Base-by-base conservation (phyloP, 2,113 vertebrate species). In the Dasyornis broadbenti region DNA sequence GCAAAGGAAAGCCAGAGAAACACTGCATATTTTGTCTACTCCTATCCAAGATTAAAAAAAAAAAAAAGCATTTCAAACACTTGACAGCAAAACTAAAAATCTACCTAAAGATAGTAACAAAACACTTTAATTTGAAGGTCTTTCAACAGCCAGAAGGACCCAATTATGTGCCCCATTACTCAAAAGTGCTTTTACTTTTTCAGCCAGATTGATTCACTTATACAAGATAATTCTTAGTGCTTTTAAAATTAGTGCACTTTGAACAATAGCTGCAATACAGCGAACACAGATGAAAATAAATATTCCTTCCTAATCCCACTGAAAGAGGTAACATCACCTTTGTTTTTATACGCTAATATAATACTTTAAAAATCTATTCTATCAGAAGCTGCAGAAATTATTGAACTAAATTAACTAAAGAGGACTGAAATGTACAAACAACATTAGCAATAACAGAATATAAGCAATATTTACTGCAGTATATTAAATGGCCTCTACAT, bases 381-480 rank as follows among this genome's bases (percentile, higher is more conserved):
- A 69, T 21, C n/a, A 80, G 54, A 57, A 72, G 35, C 18, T 50
- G 21, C 18, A 82, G 66, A 49, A 92, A 80, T 91, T 86, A 82
- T n/a, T 80, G 71, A 94, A 82, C 28, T 82, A 94, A 92, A 94
- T 91, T 89, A 80, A 47, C 21, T n/a, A 64, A 82, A 76, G 28
- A 45, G 0, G 1, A 75, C 71, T 56, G 22, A 90, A 94, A 92
- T 52, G 66, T 21, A 84, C 50, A 89, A 95, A 91, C n/a, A 82
- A 30, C 26, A 65, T 95, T 87, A 94, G 33, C 54, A 66, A 66
- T 87, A 85, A 73, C 33, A 69, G 77, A 91, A 64, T 76, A 89
- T 66, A 90, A 82, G 13, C 20, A 50, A 39, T 52, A 91, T 88
- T 82, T 80, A 35, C 59, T 77, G n/a, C 27, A 13, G 27, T 66